Base-by-base conservation (phyloP, 2,797 vertebrate genomes). In the Enteromius mattozi region DNA sequence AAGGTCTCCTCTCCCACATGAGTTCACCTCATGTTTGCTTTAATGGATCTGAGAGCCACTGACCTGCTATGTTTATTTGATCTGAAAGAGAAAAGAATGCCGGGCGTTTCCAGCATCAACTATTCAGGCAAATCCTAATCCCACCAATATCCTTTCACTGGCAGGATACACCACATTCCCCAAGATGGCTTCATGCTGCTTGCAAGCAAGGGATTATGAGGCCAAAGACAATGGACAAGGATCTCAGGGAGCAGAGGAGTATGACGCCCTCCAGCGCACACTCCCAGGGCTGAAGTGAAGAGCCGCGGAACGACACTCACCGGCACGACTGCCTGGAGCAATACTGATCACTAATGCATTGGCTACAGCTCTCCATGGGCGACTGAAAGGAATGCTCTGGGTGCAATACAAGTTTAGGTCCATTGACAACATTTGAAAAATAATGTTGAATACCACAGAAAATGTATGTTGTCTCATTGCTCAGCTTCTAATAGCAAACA, bases 141-240 rank as follows among this genome's bases (percentile, higher is more conserved):
- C 78, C 30, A 85, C 35, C 65, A 78, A 79, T 85, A 79, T 85
- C 56, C 47, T 83, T 66, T 74, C 75, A 21, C 24, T 47, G 68
- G 74, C 24, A 78, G 80, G 81, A 89, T 86, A 84, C 79, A 83
- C 24, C 51, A 70, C 65, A 84, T 88, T 89, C 69, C 78, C 85
- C 59, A 72, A 83, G 78, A 33, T 66, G 61, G 65, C 51, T 80
- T 82, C 83, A 68, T 51, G 59, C 61, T 76, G 79, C 72, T 85
- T 49, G 66, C 82, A 74, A 56, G 83, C 70, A 82, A 86, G 61
- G 81, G 85, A 86, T 86, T 86, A 87, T 69, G 81, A 86, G 85
- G 59, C 49, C 17, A 51, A 75, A 88, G 86, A 89, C 87, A 90
- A 88, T 83, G 70, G 56, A 66, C 71, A 75, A 40, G 69, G 49